phyloP scores from a whole-genome alignment of 2,113 vertebrate genomes.

The Dendropsophus ebraccatus region DNA sequence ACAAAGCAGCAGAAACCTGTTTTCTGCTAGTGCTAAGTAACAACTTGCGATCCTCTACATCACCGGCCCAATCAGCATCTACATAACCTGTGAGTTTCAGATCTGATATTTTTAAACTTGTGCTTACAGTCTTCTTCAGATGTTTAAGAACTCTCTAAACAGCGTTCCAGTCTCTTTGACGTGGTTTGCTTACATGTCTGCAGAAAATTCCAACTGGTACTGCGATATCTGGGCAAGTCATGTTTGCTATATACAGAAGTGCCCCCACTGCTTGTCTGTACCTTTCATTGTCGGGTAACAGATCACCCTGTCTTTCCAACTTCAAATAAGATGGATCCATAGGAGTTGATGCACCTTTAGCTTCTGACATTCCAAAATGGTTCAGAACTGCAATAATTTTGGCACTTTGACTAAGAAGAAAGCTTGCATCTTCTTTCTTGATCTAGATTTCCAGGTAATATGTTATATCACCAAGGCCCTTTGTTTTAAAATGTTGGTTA shows the following conservation, averaged over 20 bases:
- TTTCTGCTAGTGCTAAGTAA: background rate
- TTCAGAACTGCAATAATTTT: background rate
- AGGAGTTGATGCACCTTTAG: too few species aligned
- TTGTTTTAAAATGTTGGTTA: background rate
- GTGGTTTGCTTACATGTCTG: background rate
- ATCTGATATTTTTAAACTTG: background rate
- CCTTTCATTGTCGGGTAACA: background rate
- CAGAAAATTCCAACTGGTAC: background rate
- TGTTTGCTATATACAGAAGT: background rate
- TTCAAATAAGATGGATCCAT: background rate
- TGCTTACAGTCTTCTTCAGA: too few species aligned
- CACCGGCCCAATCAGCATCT: background rate
- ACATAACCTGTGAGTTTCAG: too few species aligned
- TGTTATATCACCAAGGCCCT: conserved; percentile 1
- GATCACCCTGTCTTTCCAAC: background rate
- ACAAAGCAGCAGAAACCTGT: background rate
- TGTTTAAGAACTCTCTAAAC: background rate
- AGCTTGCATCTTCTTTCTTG: background rate
- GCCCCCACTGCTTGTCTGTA: conserved; percentile 2
- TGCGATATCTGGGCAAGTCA: background rate
- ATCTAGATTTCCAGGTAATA: background rate
- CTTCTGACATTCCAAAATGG: background rate
- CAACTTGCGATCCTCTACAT: background rate
- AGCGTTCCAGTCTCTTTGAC: background rate
- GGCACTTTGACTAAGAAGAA: too few species aligned